Evolutionary conservation across 2,888 invertebrate genomes (phyloP).

Genomic region (Metacarcinus magister): DNA sequence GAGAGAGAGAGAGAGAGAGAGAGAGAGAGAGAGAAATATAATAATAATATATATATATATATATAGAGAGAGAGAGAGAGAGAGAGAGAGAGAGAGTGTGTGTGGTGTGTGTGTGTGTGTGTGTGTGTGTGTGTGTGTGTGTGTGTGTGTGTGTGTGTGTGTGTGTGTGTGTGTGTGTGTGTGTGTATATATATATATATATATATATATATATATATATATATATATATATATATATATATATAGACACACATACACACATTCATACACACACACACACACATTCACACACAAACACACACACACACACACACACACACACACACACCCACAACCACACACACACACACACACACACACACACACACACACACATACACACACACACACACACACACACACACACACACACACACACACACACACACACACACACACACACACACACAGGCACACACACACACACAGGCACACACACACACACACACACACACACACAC

Average conservation of each 20-base stretch:
- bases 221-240: background rate
- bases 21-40: too few relatives aligned
- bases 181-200: background rate
- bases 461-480: background rate
- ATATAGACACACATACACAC: too few relatives aligned
- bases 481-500: background rate
- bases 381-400: background rate
- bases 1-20: too few relatives aligned
- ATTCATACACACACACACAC: too few relatives aligned
- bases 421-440: background rate
- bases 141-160: constrained; percentile 47
- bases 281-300: too few relatives aligned
- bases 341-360: background rate
- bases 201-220: background rate
- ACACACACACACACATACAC: constrained; percentile 27
- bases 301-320: too few relatives aligned
- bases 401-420: background rate
- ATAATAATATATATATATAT: background rate
- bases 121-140: constrained; percentile 28
- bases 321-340: too few relatives aligned
- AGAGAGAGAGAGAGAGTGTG: too few relatives aligned
- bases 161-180: background rate
- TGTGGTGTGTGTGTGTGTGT: too few relatives aligned
- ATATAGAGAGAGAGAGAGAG: too few relatives aligned
- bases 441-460: background rate